These are phyloP conservation scores for Hippocampus zosterae DNA, from an alignment of 2,113 vertebrate species.

Conservation along the genomic window DNA sequence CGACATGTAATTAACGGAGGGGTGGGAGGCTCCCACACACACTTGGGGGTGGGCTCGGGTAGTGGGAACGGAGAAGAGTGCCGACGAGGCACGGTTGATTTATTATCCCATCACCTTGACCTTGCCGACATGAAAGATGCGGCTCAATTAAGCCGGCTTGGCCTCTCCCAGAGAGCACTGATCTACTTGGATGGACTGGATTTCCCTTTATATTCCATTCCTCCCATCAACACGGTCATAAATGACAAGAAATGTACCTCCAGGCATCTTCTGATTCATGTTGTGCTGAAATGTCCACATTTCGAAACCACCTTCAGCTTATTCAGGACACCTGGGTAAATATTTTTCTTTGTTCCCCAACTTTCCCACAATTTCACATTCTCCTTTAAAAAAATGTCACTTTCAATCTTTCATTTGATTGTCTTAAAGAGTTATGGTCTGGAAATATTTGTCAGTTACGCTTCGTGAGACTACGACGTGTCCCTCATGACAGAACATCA, in stretches of 20 bases:
- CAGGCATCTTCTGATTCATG: background rate
- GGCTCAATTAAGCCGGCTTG: conserved; percentile 64
- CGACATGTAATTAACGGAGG: conserved; percentile 65
- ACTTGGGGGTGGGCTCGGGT: conserved; percentile 1
- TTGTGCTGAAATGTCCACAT: background rate
- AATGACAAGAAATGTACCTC: background rate
- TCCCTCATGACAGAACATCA: conserved; percentile 13
- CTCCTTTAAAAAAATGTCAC: background rate
- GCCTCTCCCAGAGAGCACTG: conserved; percentile 29
- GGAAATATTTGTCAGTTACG: too few relatives aligned
- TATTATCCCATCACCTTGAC: conserved; percentile 70
- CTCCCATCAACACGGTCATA: background rate
- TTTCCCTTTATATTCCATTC: background rate
- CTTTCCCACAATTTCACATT: background rate
- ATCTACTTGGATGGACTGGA: conserved; percentile 39
- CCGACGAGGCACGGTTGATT: conserved; percentile 50
- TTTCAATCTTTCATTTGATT: too few relatives aligned
- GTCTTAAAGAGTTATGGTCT: too few relatives aligned
- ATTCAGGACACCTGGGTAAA: background rate
- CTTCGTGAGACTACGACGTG: too few relatives aligned
- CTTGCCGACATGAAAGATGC: conserved; percentile 55
- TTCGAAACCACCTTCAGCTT: background rate
- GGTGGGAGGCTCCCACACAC: background rate
- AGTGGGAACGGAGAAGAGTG: conserved; percentile 16
- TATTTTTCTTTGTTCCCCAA: background rate